These are phyloP conservation scores for Xylocopa sonorina DNA, from an alignment of 1,140 invertebrate genomes.

Conservation along the genomic window DNA sequence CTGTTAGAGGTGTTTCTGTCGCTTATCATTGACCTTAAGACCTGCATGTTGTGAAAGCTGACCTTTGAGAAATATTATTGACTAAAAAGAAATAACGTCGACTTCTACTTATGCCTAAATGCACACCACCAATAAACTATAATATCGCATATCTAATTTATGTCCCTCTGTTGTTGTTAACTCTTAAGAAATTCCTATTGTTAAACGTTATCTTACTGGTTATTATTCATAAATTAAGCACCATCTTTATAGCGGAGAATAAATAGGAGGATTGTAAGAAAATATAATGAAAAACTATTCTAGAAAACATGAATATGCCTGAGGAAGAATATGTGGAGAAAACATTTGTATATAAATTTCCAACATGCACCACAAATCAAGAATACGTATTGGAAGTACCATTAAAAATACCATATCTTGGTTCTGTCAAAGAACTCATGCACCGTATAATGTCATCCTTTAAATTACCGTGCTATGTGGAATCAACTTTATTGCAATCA, in stretches of 20 bases:
- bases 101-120: conserved; percentile 15
- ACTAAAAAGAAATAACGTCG: conserved; percentile 17
- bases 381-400: conserved; percentile 84
- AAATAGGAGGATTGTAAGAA: conserved; percentile 1
- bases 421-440: conserved; percentile 85
- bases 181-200: neutral
- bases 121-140: conserved; percentile 12
- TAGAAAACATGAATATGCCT: conserved; percentile 64
- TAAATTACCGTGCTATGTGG: conserved; percentile 87
- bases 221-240: neutral
- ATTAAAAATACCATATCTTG: conserved; percentile 84
- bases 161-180: neutral
- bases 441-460: conserved; percentile 87
- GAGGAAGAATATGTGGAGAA: conserved; percentile 80
- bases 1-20: conserved; percentile 42
- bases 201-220: neutral
- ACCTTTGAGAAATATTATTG: conserved; percentile 46
- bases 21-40: conserved; percentile 57
- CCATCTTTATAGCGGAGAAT: neutral
- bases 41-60: conserved; percentile 58
- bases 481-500: conserved; percentile 83
- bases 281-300: conserved; percentile 26
- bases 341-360: conserved; percentile 83
- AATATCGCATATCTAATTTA: conserved; percentile 1
- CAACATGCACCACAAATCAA: conserved; percentile 84